Conservation (phyloP, 2,888 invertebrate genomes). For the Hofmannophila pseudospretella region DNA sequence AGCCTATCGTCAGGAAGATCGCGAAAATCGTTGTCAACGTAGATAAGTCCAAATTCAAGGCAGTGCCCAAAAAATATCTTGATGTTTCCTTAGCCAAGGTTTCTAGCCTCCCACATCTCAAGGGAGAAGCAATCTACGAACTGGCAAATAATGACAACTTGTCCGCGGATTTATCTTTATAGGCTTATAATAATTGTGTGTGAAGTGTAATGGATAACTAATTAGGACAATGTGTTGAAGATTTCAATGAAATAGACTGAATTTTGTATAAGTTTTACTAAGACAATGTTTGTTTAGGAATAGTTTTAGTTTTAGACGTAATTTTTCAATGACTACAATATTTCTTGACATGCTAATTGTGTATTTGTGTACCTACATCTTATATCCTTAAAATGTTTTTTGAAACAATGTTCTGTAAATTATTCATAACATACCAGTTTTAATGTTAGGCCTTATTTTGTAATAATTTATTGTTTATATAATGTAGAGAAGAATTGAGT, state of each 20-base stretch:
- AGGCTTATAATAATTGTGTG: neutral
- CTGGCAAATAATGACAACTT: slow-evolving; percentile 30
- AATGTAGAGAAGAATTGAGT: too few species aligned
- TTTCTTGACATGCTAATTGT: too few species aligned
- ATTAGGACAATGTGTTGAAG: slow-evolving; percentile 1
- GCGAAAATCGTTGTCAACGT: slow-evolving; percentile 83
- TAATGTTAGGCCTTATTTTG: too few species aligned
- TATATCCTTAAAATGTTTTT: too few species aligned
- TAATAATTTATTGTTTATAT: too few species aligned
- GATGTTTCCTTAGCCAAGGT: slow-evolving; percentile 79
- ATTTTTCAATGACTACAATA: slow-evolving; percentile 40
- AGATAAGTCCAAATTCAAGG: slow-evolving; percentile 83
- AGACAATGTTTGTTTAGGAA: slow-evolving; percentile 51
- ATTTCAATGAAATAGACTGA: slow-evolving; percentile 12
- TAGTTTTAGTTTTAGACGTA: slow-evolving; percentile 45
- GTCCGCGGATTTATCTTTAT: neutral
- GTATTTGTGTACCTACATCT: too few species aligned
- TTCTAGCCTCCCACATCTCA: slow-evolving; percentile 80
- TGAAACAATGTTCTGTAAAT: too few species aligned
- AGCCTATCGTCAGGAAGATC: slow-evolving; percentile 82
- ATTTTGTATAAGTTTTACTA: slow-evolving; percentile 39
- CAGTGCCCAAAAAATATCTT: slow-evolving; percentile 83
- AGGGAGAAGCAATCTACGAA: slow-evolving; percentile 51
- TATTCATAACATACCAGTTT: too few species aligned
- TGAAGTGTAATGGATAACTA: neutral